Base-by-base conservation (phyloP, 2,888 invertebrate species). In the Drosophila longiperda region DNA sequence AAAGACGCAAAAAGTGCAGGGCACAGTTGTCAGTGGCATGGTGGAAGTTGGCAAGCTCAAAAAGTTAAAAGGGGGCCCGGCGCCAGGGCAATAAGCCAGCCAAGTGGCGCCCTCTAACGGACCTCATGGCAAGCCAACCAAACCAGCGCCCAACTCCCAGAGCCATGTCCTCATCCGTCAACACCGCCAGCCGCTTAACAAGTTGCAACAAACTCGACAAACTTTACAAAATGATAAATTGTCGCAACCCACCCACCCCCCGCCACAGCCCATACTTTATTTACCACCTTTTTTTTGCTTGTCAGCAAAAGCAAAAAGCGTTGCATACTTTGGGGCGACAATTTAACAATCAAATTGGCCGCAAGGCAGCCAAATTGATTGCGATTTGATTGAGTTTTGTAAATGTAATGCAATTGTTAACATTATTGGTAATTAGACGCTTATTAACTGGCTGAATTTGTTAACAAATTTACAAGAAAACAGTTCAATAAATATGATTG, bases 1-100 rank as follows among this genome's bases (percentile, higher is more conserved):
- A 90, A 90, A 87, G 80, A 77, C 85, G 83, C 77, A 78, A 62
- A 55, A 66, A 55, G 63, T 59, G 73, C 84, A 87, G 78, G 79
- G 74, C 85, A 78, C 85, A 89, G 84, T 85, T 89, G 87, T 78
- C 79, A 68, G 23, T 45, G 73, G 38, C n/a, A 11, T 26, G 11
- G 49, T n/a, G 61, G 50, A 20, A 17, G 38, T 65, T 45, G 64
- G 73, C 68, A 71, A 87, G 90, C 90, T 83, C 89, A 90, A 91
- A 91, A 91, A 90, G 91, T 91, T 91, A 87, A 91, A 88, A 90
- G 87, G 82, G 87, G 89, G 74, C 83, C 63, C 62, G 67, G 66
- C 67, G 79, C 70, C 69, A 75, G 63, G 80, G 73, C 87, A 84
- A 91, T 79, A 83, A 85, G 78, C 80, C 84, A 73, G 67, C 40